Evolutionary conservation across 2,888 invertebrate genomes (phyloP).

Genomic region (Piscicola geometra): DNA sequence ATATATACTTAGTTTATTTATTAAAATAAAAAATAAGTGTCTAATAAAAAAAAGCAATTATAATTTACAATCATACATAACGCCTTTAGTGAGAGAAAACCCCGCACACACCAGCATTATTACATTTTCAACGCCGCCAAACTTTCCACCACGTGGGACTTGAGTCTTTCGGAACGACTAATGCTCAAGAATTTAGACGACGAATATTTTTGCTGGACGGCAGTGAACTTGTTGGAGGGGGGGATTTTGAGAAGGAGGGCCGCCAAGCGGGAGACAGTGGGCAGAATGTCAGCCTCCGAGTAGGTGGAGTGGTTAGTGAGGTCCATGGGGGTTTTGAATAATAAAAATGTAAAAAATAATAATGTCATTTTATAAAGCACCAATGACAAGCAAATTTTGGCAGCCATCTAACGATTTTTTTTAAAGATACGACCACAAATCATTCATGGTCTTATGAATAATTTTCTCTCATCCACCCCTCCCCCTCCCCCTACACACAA

Average conservation of each 20-base stretch:
- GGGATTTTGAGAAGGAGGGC: constrained; percentile 65
- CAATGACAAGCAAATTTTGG: neutral
- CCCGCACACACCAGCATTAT: no score
- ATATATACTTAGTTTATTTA: no score
- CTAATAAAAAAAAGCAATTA: no score
- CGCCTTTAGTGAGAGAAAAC: no score
- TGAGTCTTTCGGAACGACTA: constrained; percentile 39
- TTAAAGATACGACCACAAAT: no score
- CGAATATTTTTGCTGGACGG: constrained; percentile 56
- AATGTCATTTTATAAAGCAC: no score
- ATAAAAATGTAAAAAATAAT: neutral
- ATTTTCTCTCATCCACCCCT: no score
- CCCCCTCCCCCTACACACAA: no score
- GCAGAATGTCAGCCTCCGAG: constrained; percentile 65
- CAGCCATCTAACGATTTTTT: neutral
- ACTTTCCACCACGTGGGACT: neutral
- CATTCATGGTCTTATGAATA: no score
- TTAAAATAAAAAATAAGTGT: no score
- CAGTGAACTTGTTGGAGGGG: constrained; percentile 63
- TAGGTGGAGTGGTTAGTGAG: constrained; percentile 74
- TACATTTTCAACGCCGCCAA: constrained; percentile 14
- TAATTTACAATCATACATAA: no score
- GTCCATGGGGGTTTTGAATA: constrained; percentile 47
- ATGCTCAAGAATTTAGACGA: constrained; percentile 54
- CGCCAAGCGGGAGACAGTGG: constrained; percentile 68